These are phyloP conservation scores for Cephalopholis sonnerati DNA, from an alignment of 2,113 vertebrate genomes.

Conservation along the genomic window DNA sequence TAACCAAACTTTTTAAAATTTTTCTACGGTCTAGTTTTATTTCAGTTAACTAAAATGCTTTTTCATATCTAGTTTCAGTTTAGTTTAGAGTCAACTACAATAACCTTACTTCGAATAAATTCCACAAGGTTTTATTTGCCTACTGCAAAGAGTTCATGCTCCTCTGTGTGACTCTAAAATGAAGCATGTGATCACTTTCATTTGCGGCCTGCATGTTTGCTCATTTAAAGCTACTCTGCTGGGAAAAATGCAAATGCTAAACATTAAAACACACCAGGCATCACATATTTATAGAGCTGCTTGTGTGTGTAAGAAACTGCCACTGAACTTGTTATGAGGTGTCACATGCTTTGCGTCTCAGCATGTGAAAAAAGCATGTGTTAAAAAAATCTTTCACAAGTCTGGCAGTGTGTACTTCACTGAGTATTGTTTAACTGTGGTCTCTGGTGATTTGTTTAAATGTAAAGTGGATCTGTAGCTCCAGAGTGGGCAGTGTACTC, in stretches of 20 bases:
- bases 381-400: background rate
- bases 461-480: background rate
- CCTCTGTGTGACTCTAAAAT: background rate
- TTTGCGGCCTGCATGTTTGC: background rate
- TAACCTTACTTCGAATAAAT: background rate
- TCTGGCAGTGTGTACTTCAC: background rate
- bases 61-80: no score
- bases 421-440: background rate
- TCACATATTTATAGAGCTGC: background rate
- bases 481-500: background rate
- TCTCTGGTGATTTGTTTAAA: background rate
- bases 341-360: background rate
- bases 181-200: background rate
- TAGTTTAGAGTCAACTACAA: no score
- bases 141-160: background rate
- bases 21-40: no score
- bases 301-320: background rate
- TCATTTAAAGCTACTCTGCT: background rate
- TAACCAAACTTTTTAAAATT: no score
- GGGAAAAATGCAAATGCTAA: background rate
- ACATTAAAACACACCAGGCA: background rate
- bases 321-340: background rate
- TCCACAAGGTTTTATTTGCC: constrained; percentile 9
- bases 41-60: no score
- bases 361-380: background rate